Conservation (phyloP, 1,140 invertebrate genomes). For the Archivesica marissinica region DNA sequence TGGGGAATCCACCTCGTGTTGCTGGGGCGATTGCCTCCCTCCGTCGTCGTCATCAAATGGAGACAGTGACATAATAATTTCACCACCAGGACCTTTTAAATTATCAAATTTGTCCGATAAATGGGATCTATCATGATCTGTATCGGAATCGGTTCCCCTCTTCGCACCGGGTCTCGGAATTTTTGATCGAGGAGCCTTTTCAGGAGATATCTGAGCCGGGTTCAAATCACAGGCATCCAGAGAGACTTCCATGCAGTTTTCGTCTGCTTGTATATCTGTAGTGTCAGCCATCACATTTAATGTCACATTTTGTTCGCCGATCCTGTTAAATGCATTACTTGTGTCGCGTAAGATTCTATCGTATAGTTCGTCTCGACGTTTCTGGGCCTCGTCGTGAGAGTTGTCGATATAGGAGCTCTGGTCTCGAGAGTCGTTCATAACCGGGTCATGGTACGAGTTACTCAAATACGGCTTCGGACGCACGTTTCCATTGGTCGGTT, state of each 20-base stretch:
- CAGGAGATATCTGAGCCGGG: neutral
- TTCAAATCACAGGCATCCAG: neutral
- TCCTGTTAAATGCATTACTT: constrained; percentile 69
- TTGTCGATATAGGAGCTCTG: constrained; percentile 48
- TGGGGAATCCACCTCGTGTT: constrained; percentile 13
- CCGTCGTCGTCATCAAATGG: constrained; percentile 40
- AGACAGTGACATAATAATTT: constrained; percentile 55
- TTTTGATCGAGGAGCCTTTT: constrained; percentile 22
- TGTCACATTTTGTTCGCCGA: constrained; percentile 43
- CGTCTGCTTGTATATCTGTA: neutral
- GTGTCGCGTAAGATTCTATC: constrained; percentile 73
- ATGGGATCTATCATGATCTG: constrained; percentile 14
- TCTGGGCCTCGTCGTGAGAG: constrained; percentile 52
- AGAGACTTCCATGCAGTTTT: neutral
- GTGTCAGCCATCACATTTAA: constrained; percentile 46
- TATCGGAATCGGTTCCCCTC: constrained; percentile 17
- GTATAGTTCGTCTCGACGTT: constrained; percentile 71
- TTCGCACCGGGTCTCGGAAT: constrained; percentile 17
- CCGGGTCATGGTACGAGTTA: constrained; percentile 60
- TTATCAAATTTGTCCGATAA: constrained; percentile 24
- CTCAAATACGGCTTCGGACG: constrained; percentile 58
- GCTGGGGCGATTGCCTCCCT: neutral
- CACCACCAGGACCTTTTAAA: constrained; percentile 43
- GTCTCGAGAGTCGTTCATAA: constrained; percentile 58
- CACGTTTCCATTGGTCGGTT: constrained; percentile 37